Conservation (phyloP, 92 coral and sea anemone species). For the Montipora capitata region DNA sequence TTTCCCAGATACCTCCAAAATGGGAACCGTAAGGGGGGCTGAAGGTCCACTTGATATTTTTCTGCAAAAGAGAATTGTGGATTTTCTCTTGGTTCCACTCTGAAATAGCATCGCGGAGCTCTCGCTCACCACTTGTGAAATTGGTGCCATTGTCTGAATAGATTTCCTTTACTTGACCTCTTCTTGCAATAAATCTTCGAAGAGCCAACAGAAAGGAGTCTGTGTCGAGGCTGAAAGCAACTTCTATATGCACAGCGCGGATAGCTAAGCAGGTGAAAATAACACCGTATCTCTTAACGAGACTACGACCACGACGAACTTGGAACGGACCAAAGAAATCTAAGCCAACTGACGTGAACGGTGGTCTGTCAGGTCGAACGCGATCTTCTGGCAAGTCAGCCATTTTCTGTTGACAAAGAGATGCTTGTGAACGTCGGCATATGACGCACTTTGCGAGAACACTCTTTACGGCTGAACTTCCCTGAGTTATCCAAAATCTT, state of each 20-base stretch:
- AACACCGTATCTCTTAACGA: slow-evolving; percentile 27
- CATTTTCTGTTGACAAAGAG: slow-evolving; percentile 35
- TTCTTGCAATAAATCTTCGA: slow-evolving; percentile 20
- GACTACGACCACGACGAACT: slow-evolving; percentile 9
- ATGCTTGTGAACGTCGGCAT: slow-evolving; percentile 8
- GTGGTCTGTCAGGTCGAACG: slow-evolving; percentile 43
- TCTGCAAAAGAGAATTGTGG: slow-evolving; percentile 29
- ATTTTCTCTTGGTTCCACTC: slow-evolving; percentile 39
- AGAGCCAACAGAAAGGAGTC: slow-evolving; percentile 43
- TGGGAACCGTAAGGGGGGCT: slow-evolving; percentile 36
- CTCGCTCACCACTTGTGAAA: slow-evolving; percentile 26
- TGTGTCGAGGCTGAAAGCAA: slow-evolving; percentile 42
- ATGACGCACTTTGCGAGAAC: slow-evolving; percentile 30
- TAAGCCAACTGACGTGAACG: slow-evolving; percentile 14
- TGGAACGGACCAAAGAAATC: slow-evolving; percentile 21
- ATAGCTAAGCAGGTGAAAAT: slow-evolving; percentile 34
- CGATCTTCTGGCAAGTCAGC: slow-evolving; percentile 42
- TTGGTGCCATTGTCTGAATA: slow-evolving; percentile 40
- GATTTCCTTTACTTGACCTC: slow-evolving; percentile 39
- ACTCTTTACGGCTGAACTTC: slow-evolving; percentile 9
- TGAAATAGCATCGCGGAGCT: neutral
- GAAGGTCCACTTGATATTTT: slow-evolving; percentile 36
- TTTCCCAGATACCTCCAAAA: slow-evolving; percentile 66
- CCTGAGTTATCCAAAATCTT: slow-evolving; percentile 29
- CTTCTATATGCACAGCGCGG: slow-evolving; percentile 37